Evolutionary conservation across 2,113 vertebrate genomes (phyloP).

Genomic region (Tamias sibiricus): DNA sequence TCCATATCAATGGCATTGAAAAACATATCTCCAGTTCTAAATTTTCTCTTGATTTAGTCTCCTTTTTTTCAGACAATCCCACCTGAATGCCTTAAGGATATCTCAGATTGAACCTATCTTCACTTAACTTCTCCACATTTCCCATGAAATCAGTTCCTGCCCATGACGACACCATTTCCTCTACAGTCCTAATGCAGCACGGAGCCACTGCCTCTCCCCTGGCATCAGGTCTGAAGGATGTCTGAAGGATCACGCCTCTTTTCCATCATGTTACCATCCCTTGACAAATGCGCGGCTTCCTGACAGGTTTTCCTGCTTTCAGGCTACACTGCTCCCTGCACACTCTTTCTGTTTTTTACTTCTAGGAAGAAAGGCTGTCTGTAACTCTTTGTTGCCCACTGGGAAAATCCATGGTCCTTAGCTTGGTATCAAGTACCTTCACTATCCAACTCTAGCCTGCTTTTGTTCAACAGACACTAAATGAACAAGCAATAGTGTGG

Average conservation of each 20-base stretch:
- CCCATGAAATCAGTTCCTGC: not conserved
- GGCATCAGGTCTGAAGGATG: not conserved
- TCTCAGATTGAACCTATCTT: not conserved
- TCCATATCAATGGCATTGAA: not conserved
- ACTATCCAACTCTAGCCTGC: not conserved
- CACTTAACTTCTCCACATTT: not conserved
- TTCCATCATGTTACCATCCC: not conserved
- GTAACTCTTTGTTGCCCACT: not conserved
- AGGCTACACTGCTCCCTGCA: not conserved
- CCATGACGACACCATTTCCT: not conserved
- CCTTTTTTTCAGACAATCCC: slow-evolving; percentile 10
- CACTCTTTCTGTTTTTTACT: not conserved
- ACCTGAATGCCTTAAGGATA: not conserved
- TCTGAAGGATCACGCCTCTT: not conserved
- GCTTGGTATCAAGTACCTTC: not conserved
- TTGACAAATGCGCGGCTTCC: not conserved
- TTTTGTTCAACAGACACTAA: slow-evolving; percentile 5
- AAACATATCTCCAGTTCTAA: not conserved
- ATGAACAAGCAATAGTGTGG: not conserved
- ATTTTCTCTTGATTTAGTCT: not conserved
- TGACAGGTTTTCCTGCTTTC: not conserved
- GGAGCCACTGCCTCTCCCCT: rapidly evolving
- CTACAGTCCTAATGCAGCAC: not conserved
- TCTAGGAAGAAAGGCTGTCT: not conserved
- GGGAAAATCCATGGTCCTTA: not conserved